Evolutionary conservation across 1,140 invertebrate genomes (phyloP).

Genomic region (Tetramorium simillimum): DNA sequence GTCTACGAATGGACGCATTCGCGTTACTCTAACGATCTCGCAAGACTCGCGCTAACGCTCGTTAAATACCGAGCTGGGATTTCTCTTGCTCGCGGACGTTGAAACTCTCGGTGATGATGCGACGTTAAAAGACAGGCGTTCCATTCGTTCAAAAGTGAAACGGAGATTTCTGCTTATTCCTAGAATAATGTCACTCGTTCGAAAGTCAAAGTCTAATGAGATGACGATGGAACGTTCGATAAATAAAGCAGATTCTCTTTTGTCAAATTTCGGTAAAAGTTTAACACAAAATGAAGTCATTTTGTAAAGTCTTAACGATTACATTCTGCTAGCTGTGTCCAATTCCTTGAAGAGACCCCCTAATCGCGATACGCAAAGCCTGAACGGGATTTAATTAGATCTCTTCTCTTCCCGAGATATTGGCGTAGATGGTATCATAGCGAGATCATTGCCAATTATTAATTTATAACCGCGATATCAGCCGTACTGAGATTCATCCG

Average conservation of each 20-base stretch:
- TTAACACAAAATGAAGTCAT: conserved; percentile 36
- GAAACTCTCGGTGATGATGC: conserved; percentile 22
- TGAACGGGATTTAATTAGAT: conserved; percentile 60
- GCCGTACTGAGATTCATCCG: conserved; percentile 56
- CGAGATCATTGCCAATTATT: conserved; percentile 74
- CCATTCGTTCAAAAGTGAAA: neutral
- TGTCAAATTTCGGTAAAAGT: neutral
- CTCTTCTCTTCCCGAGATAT: conserved; percentile 57
- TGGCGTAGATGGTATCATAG: conserved; percentile 43
- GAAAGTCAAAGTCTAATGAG: neutral
- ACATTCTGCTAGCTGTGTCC: neutral
- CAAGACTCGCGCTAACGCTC: conserved; percentile 38
- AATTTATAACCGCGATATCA: conserved; percentile 73
- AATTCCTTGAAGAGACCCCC: conserved; percentile 17
- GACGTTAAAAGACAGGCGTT: conserved; percentile 12
- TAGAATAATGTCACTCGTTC: neutral
- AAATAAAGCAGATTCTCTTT: neutral
- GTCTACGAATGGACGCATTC: conserved; percentile 56
- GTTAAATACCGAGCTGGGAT: conserved; percentile 51
- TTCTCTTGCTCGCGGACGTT: conserved; percentile 16
- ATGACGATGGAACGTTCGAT: neutral
- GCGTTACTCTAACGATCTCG: conserved; percentile 63
- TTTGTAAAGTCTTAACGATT: conserved; percentile 32
- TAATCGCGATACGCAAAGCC: conserved; percentile 50
- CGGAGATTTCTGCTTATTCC: neutral